Base-by-base conservation (phyloP, 2,113 vertebrate genomes). In the Dendrocopos noguchii region DNA sequence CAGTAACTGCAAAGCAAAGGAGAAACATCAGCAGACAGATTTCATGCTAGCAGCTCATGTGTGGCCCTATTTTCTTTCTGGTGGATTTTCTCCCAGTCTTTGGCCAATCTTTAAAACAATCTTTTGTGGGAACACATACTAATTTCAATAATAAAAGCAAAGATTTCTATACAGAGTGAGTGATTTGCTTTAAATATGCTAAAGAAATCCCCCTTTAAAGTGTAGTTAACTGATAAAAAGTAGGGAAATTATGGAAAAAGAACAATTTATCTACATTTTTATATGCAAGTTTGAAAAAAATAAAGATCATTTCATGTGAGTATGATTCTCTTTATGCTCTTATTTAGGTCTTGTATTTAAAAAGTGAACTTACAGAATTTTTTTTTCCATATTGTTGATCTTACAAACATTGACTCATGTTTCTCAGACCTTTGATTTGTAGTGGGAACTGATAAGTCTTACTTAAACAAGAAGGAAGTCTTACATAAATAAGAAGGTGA, bases 401-500 rank as follows among this genome's bases (percentile, higher is more conserved):
- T 95, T 76, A 88, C 67, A 84, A 80, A 33, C 21, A 2, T n/a
- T 72, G 31, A 31, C 28, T 77, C 5, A 61, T 9, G 15, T 76
- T 87, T 92, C 81, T 91, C 74, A 91, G 64, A 65, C 31, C 71
- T 93, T 28, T 91, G 76, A 91, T 74, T 55, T 56, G 95, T 87
- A 88, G 61, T 79, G 39, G 77, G 65, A 96, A 94, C 15, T 87
- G 72, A 76, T 81, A 94, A 89, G 16, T 36, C 55, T 67, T 88
- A 60, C 71, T 86, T 90, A 88, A 88, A 53, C 71, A 93, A 93
- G 60, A 93, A 65, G 50, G 76, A 94, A 89, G 15, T 33, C 55
- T 67, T 88, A 60, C 71, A 86, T 90, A 88, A 88, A 53, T 74
- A 94, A 93, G 60, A 92, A 68, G 52, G 73, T 46, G 27, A 72